Evolutionary conservation across 2,888 invertebrate species (phyloP).

Genomic region (Apodemia duryi): DNA sequence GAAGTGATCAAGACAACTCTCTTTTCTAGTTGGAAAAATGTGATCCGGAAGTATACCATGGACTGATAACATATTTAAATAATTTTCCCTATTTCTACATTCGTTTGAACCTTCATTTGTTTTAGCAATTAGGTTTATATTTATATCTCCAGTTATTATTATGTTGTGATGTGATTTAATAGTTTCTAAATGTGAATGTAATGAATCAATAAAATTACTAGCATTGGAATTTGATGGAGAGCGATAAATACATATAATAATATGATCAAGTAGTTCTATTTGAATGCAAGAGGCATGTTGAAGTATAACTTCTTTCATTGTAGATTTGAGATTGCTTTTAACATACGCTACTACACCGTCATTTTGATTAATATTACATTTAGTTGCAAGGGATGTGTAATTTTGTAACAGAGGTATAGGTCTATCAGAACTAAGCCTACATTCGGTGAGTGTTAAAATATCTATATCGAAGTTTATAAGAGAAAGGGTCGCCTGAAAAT

Average conservation of each 20-base stretch:
- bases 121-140: constrained; percentile 30
- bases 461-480: constrained; percentile 15
- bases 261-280: constrained; percentile 3
- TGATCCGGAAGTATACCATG: too few relatives aligned
- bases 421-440: constrained; percentile 6
- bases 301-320: constrained; percentile 19
- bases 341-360: constrained; percentile 25
- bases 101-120: constrained; percentile 26
- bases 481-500: constrained; percentile 1
- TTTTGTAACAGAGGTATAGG: constrained; percentile 17
- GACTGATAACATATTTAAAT: too few relatives aligned
- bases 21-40: too few relatives aligned
- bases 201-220: constrained; percentile 28
- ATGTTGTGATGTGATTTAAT: constrained; percentile 26
- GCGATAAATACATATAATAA: constrained; percentile 31
- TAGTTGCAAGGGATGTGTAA: constrained; percentile 13
- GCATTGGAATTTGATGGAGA: constrained; percentile 32
- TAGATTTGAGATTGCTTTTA: constrained; percentile 14
- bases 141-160: too few relatives aligned
- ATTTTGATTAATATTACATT: constrained; percentile 18
- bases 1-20: too few relatives aligned
- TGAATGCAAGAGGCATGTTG: constrained; percentile 21
- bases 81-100: constrained; percentile 27
- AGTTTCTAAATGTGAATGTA: constrained; percentile 26
- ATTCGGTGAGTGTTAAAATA: constrained; percentile 19